Base-by-base conservation (phyloP, 2,113 vertebrate genomes). In the Cygnus buccinator region DNA sequence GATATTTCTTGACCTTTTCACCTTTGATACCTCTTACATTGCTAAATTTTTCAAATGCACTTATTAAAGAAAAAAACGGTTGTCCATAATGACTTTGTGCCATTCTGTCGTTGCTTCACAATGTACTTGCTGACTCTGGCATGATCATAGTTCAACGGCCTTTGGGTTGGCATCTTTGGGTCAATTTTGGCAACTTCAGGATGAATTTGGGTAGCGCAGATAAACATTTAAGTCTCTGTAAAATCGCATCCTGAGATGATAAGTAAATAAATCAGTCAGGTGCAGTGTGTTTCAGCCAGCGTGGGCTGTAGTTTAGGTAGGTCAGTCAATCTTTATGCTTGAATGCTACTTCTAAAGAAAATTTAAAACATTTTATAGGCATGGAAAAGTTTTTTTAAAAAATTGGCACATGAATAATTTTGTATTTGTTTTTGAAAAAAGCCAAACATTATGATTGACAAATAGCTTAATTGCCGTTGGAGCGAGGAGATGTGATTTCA, bases 161-260 rank as follows among this genome's bases (percentile, higher is more conserved):
- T 87, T 61, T 46, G 54, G 86, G 84, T 88, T 86, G 87, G 72
- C 68, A 89, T 84, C 70, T 81, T 74, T 67, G 70, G 55, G 92
- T 75, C 88, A 83, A 43, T 92, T 97, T 90, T 96, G 96, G 84
- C 86, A 84, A 41, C 84, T 95, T 68, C 52, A 6, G 63, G 86
- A n/a, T 73, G 88, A 70, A 54, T 92, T 86, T 92, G 94, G 73
- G 12, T 29, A 20, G 70, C 35, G 54, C 43, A 82, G 55, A 65
- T 93, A 93, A 90, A 92, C 80, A 66, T 39, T 43, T 29, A 48
- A 70, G 59, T 10, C 71, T 77, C 79, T 95, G 62, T 52, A 61
- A 93, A 81, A 59, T 37, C 29, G 67, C 8, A 22, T 82, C 58
- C 70, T 3, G 54, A 84, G 81, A 31, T 44, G 71, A 16, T n/a